Evolutionary conservation across 2,888 invertebrate genomes (phyloP), one percentile per base, ranked within the genome.

Genomic region (Diarsia brunnea): DNA sequence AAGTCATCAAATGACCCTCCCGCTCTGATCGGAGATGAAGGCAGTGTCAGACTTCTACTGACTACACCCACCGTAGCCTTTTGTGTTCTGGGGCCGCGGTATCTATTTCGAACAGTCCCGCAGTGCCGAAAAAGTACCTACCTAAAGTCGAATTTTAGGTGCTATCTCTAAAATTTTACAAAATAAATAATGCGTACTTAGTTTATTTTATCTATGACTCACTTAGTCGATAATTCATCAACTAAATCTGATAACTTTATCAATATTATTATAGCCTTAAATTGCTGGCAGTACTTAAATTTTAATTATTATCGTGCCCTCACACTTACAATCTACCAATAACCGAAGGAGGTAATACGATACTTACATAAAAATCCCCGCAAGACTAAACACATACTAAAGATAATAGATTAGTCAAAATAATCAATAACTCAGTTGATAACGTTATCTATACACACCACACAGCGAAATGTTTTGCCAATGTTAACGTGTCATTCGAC

Each of bases 371-470:
- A 83, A 86, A 87, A 86, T 83, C 81, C 79, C 73, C 75, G 80
- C 60, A 85, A 72, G 66, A 84, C 70, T 82, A 68, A 84, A 84
- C 79, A 77, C 60, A 84, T 69, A 79, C 82, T 84, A 88, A 84
- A 87, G 88, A 91, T 89, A 90, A 87, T 80, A 90, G 91, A 91
- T 91, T 90, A 90, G 89, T 89, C 86, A 90, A 92, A 91, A 91
- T 93, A 95, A 95, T 95, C 95, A 92, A 94, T 93, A 94, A 89
- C 82, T 80, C 89, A 83, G 71, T 70, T 78, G 95, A 94, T 95
- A 93, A 93, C 92, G 92, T 91, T 92, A 92, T 89, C 91, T 78
- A 60, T 74, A 82, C 82, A 74, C 81, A 63, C 76, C 76, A 69
- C 58, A 68, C 70, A 67, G 75, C 77, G 73, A 87, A 84, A 86